Evolutionary conservation across 2,888 invertebrate species (phyloP).

Genomic region (Parnassius orleans): DNA sequence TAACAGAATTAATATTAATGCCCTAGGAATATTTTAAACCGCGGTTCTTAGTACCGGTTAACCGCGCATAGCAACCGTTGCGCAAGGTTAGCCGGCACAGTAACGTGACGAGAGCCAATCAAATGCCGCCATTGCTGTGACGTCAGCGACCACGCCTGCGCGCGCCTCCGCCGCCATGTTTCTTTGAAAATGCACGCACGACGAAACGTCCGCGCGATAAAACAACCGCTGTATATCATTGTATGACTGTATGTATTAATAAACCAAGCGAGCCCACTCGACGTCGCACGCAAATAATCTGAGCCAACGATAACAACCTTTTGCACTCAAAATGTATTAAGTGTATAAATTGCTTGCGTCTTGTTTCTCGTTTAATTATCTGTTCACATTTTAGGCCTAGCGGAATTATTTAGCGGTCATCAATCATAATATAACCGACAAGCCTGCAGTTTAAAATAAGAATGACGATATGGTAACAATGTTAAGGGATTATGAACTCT

Average conservation of each 20-base stretch:
- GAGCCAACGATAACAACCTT: slow-evolving; percentile 12
- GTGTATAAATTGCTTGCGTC: slow-evolving; percentile 11
- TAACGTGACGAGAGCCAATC: slow-evolving; percentile 59
- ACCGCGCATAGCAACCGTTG: slow-evolving; percentile 73
- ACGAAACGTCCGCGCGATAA: slow-evolving; percentile 43
- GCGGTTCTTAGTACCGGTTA: slow-evolving; percentile 59
- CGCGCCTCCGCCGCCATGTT: slow-evolving; percentile 75
- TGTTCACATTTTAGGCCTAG: slow-evolving; percentile 17
- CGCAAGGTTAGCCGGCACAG: slow-evolving; percentile 72
- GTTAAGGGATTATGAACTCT: no score
- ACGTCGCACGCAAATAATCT: slow-evolving; percentile 13
- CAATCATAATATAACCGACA: slow-evolving; percentile 11
- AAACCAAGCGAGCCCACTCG: slow-evolving; percentile 32
- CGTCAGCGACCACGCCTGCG: slow-evolving; percentile 79
- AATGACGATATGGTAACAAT: slow-evolving; percentile 28
- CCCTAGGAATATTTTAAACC: slow-evolving; percentile 51
- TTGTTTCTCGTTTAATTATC: slow-evolving; percentile 8
- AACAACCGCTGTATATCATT: slow-evolving; percentile 31
- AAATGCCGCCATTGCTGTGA: slow-evolving; percentile 52
- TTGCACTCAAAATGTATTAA: background rate
- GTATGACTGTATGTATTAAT: no score
- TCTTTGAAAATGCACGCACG: slow-evolving; percentile 36
- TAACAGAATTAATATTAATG: background rate
- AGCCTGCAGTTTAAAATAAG: slow-evolving; percentile 11
- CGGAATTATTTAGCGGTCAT: slow-evolving; percentile 21